A percentile compares a stretch with the other conserved stretches of the same genome.
These are phyloP conservation scores for Ophion slaviceki DNA, from an alignment of 2,888 invertebrate genomes.

Conservation along the genomic window DNA sequence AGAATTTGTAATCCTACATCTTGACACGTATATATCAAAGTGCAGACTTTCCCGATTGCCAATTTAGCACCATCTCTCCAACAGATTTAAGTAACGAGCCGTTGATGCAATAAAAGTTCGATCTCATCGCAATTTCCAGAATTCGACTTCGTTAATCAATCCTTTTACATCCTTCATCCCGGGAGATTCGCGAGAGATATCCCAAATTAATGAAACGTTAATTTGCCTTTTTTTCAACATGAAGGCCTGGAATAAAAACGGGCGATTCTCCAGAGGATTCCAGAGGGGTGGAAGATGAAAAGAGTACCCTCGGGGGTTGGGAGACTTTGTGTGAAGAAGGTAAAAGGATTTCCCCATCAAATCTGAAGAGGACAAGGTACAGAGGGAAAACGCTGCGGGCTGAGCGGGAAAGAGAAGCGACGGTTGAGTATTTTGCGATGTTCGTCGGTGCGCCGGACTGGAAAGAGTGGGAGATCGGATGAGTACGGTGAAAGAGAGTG, in stretches of 20 bases:
- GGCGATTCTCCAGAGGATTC: neutral
- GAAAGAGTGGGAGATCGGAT: constrained; percentile 52
- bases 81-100: neutral
- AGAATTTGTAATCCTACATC: no score
- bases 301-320: constrained; percentile 43
- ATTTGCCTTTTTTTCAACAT: constrained; percentile 14
- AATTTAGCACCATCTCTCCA: neutral
- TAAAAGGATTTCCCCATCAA: constrained; percentile 59
- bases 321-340: constrained; percentile 56
- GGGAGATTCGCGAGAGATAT: constrained; percentile 42
- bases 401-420: constrained; percentile 30
- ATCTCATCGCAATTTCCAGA: constrained; percentile 14
- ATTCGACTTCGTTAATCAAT: constrained; percentile 7
- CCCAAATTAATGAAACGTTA: constrained; percentile 50
- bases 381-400: constrained; percentile 31
- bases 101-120: neutral
- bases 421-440: constrained; percentile 51
- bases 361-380: constrained; percentile 33
- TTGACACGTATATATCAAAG: no score
- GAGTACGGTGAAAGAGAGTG: constrained; percentile 64
- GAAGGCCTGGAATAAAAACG: constrained; percentile 32
- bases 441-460: constrained; percentile 57
- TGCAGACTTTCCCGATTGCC: neutral
- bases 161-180: constrained; percentile 12
- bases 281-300: constrained; percentile 18